Evolutionary conservation across 2,113 vertebrate genomes (phyloP).

Genomic region (Dascyllus trimaculatus): DNA sequence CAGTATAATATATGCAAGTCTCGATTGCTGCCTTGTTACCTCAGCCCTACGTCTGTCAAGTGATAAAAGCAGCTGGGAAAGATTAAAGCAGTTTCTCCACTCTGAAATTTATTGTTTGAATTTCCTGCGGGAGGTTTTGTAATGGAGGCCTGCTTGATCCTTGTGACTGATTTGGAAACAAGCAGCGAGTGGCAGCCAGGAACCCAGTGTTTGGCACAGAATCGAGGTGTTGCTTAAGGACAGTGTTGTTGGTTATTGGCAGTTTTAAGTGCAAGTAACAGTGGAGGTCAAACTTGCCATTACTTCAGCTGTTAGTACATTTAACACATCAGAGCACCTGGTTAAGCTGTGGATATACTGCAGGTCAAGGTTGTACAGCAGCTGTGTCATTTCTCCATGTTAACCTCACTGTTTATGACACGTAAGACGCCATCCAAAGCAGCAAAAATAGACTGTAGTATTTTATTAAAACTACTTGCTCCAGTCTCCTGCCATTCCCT

Average conservation of each 20-base stretch:
- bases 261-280: constrained; percentile 34
- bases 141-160: constrained; percentile 31
- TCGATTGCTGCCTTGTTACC: neutral
- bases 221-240: constrained; percentile 54
- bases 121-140: constrained; percentile 46
- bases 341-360: constrained; percentile 4
- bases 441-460: no score
- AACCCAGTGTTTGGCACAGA: constrained; percentile 33
- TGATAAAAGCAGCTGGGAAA: constrained; percentile 31
- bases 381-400: constrained; percentile 26
- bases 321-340: neutral
- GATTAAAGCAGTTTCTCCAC: constrained; percentile 34
- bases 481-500: neutral
- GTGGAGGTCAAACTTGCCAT: neutral
- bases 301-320: constrained; percentile 54
- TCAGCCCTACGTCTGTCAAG: constrained; percentile 36
- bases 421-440: no score
- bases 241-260: constrained; percentile 2
- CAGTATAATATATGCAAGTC: neutral
- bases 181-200: constrained; percentile 44
- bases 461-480: neutral
- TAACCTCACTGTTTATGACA: neutral
- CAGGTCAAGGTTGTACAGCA: constrained; percentile 35
- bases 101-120: constrained; percentile 37
- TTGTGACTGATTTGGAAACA: constrained; percentile 64